Conservation (phyloP, 2,797 vertebrate species). For the Xyrichtys novacula region DNA sequence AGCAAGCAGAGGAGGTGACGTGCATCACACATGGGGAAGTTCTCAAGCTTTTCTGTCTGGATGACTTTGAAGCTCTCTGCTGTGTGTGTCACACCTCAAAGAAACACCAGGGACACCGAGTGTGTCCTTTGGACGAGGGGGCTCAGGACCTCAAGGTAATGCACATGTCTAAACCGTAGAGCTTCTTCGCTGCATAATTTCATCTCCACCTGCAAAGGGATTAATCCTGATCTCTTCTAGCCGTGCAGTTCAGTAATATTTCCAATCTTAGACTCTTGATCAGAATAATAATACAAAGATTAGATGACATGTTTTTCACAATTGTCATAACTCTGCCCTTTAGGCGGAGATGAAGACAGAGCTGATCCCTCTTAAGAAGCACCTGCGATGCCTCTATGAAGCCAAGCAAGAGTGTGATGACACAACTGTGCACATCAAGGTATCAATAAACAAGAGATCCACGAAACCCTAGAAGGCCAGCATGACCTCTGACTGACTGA, state of each 20-base stretch:
- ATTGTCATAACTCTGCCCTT: neutral
- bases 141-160: constrained; percentile 85
- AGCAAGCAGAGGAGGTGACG: constrained; percentile 43
- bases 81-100: constrained; percentile 87
- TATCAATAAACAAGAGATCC: constrained; percentile 76
- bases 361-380: constrained; percentile 83
- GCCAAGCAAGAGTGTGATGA: constrained; percentile 87
- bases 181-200: neutral
- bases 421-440: constrained; percentile 86
- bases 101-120: constrained; percentile 83
- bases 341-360: constrained; percentile 80
- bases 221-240: neutral
- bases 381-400: constrained; percentile 83
- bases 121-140: constrained; percentile 85
- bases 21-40: constrained; percentile 79
- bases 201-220: neutral
- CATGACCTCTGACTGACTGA: constrained; percentile 12
- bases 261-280: neutral
- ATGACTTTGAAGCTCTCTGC: constrained; percentile 84
- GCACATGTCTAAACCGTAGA: neutral
- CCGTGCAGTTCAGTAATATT: neutral
- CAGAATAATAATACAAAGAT: no score
- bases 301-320: neutral
- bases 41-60: constrained; percentile 84
- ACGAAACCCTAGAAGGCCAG: constrained; percentile 27